phyloP scores from a whole-genome alignment of 2,888 invertebrate species.

The Dorcus hopei region DNA sequence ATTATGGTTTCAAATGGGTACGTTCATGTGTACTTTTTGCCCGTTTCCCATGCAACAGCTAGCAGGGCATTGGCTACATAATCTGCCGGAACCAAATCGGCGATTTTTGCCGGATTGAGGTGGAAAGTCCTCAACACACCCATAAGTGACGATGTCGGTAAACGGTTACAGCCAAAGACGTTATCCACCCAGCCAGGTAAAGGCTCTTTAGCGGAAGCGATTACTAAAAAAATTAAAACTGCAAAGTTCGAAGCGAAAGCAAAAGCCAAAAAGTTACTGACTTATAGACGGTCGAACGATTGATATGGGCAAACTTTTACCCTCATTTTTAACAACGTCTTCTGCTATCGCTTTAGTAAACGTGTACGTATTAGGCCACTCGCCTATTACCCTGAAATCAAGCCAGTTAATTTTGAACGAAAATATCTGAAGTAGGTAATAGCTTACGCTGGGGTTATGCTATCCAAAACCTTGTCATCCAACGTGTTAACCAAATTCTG shows the following conservation, averaged over 20 bases:
- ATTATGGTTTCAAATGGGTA: no score
- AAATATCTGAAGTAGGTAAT: not conserved
- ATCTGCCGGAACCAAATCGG: slow-evolving; percentile 76
- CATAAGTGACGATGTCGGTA: slow-evolving; percentile 69
- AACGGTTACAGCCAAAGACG: slow-evolving; percentile 82
- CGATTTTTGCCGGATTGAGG: slow-evolving; percentile 55
- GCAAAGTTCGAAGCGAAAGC: slow-evolving; percentile 35
- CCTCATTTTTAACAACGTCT: slow-evolving; percentile 54
- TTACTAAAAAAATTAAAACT: slow-evolving; percentile 50
- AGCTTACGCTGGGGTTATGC: slow-evolving; percentile 51
- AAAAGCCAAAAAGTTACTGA: slow-evolving; percentile 40
- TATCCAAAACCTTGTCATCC: slow-evolving; percentile 32
- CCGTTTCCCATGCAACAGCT: slow-evolving; percentile 65
- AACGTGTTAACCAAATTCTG: slow-evolving; percentile 47
- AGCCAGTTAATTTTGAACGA: not conserved
- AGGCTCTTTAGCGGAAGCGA: slow-evolving; percentile 70
- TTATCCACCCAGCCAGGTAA: slow-evolving; percentile 87
- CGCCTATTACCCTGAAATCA: slow-evolving; percentile 16
- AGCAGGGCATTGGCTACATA: slow-evolving; percentile 79
- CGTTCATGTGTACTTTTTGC: no score
- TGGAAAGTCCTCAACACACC: slow-evolving; percentile 74
- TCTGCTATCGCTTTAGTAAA: slow-evolving; percentile 92
- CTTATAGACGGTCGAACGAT: slow-evolving; percentile 92
- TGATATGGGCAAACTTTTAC: slow-evolving; percentile 76
- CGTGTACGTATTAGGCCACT: slow-evolving; percentile 92